Conservation (phyloP, 2,113 vertebrate species). For the Stigmatopora nigra region DNA sequence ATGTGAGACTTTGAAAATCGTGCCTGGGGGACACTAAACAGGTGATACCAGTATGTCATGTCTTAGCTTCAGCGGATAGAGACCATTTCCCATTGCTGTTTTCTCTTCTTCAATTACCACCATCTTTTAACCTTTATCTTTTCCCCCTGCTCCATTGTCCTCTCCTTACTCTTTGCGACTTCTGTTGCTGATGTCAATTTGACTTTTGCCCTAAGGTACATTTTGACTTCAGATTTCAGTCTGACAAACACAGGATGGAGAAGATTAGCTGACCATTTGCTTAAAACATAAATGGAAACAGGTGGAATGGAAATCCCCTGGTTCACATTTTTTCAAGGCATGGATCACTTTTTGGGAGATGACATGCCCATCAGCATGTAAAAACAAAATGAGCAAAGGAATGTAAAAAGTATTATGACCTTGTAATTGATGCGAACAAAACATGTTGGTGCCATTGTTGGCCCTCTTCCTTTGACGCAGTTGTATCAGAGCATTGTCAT, state of each 20-base stretch:
- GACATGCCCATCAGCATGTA: constrained; percentile 23
- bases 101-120: constrained; percentile 21
- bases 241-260: constrained; percentile 28
- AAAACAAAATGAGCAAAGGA: constrained; percentile 13
- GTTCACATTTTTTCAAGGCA: constrained; percentile 23
- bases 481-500: constrained; percentile 5
- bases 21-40: constrained; percentile 52
- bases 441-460: constrained; percentile 15
- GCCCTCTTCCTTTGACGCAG: constrained; percentile 4
- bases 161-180: constrained; percentile 1
- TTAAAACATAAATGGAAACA: constrained; percentile 49
- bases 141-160: neutral
- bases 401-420: constrained; percentile 23
- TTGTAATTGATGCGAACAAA: constrained; percentile 17
- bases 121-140: constrained; percentile 1
- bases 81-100: constrained; percentile 21
- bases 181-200: constrained; percentile 9
- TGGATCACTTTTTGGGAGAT: constrained; percentile 43
- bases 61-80: constrained; percentile 28
- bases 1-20: constrained; percentile 48
- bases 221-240: constrained; percentile 49
- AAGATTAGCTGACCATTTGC: constrained; percentile 44
- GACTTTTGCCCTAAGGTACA: constrained; percentile 29
- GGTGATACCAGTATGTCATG: constrained; percentile 46
- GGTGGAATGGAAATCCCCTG: constrained; percentile 49